Evolutionary conservation across 2,113 vertebrate species (phyloP), one percentile per base, ranked within the genome.

Genomic region (Vulpes lagopus): DNA sequence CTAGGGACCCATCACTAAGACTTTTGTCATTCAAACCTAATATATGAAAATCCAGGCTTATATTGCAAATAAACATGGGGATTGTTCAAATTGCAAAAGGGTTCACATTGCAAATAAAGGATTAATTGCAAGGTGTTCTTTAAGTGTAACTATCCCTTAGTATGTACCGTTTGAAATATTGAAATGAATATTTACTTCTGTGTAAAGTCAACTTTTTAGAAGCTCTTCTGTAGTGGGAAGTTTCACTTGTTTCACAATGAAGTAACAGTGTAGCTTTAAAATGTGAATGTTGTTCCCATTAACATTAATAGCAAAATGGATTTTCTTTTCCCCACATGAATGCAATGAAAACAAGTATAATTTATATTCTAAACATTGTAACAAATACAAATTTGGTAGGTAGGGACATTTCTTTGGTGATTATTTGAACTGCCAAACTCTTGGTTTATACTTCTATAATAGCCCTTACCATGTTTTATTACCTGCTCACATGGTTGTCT

Each of bases 21-120:
- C 38, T 89, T 91, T 82, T 91, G 89, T 12, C 60, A 80, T 82
- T 87, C 55, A 96, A 73, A 84, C n/a, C 53, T 95, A 90, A 71
- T 79, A 91, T 88, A 89, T 91, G 95, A 96, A 97, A 97, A 94
- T 91, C 80, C 81, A 93, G 85, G 82, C 43, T 69, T 93, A 64
- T 38, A 86, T 17, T 65, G 55, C 73, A 96, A 84, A 93, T 96
- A 95, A 74, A 89, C 67, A 81, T 57, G 51, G 27, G 57, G 69
- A 89, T 67, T 81, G 71, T 92, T 85, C 19, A 14, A 43, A 35
- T 69, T 67, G 12, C 81, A 93, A 91, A 88, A 86, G 35, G 10
- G 0, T 62, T 96, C 23, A 93, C 23, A 93, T 91, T 89, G 73
- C 51, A 91, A 91, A 82, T 85, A 81, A 95, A 95, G 55, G 49